Evolutionary conservation across 2,797 vertebrate genomes (phyloP).

Genomic region (Hippopotamyrus pictus): DNA sequence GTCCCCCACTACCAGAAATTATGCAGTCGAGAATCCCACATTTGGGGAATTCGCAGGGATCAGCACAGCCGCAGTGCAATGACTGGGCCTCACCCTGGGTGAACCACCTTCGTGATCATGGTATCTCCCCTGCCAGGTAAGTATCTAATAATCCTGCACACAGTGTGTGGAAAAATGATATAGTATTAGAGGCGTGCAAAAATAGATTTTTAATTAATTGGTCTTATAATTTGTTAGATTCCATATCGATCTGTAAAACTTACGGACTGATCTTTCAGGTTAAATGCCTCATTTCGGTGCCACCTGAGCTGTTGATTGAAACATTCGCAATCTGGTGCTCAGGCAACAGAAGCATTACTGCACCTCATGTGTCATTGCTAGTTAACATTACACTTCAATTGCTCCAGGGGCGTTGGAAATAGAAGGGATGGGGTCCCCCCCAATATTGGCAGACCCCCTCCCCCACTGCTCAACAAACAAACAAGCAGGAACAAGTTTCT

Average conservation of each 20-base stretch:
- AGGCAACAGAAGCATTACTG: not conserved
- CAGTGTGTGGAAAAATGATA: not conserved
- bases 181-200: not conserved
- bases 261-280: not conserved
- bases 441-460: not conserved
- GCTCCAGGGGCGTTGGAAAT: not conserved
- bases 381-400: not conserved
- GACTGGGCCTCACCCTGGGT: no score
- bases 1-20: no score
- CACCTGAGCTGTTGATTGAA: not conserved
- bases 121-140: no score
- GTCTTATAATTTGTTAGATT: not conserved
- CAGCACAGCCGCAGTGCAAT: no score
- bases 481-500: not conserved
- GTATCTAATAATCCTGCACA: not conserved
- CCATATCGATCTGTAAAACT: not conserved
- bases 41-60: no score
- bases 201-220: not conserved
- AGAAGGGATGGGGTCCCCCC: not conserved
- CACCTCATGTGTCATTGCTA: not conserved
- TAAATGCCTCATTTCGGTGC: not conserved
- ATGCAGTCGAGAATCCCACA: no score
- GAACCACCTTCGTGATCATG: no score
- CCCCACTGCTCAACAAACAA: not conserved
- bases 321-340: not conserved